Evolutionary conservation across 2,797 vertebrate genomes (phyloP).

Genomic region (Hydrophis major): DNA sequence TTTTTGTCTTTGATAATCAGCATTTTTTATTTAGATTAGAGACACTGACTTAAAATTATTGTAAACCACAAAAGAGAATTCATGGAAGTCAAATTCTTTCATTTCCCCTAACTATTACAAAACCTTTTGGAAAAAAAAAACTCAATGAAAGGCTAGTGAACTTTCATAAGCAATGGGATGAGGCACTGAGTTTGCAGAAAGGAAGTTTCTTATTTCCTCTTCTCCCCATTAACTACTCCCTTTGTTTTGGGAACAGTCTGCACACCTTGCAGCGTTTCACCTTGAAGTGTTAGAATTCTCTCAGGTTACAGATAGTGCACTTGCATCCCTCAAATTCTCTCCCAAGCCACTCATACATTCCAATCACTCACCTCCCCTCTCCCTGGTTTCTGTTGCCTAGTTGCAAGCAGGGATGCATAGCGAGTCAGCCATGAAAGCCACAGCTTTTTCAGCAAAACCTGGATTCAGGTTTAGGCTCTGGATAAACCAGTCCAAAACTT

Average conservation of each 20-base stretch:
- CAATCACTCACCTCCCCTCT: neutral
- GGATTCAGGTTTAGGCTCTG: neutral
- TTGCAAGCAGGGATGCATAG: neutral
- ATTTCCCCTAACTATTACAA: too few relatives aligned
- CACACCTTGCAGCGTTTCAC: neutral
- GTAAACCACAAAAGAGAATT: neutral
- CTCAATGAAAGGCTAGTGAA: neutral
- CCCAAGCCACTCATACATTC: neutral
- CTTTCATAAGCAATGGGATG: too few relatives aligned
- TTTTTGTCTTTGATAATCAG: neutral
- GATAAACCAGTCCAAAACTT: neutral
- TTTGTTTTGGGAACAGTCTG: neutral
- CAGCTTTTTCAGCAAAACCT: neutral
- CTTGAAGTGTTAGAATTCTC: neutral
- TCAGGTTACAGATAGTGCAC: neutral
- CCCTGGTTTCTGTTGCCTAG: neutral
- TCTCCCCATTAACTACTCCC: neutral
- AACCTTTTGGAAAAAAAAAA: neutral
- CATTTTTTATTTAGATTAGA: neutral
- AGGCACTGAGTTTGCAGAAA: neutral
- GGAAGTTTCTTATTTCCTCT: neutral
- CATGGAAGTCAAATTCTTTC: neutral
- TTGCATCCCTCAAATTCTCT: neutral
- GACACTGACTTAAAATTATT: neutral
- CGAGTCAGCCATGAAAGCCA: neutral